Base-by-base conservation (phyloP, 2,888 invertebrate genomes). In the Masnerella sp. region DNA sequence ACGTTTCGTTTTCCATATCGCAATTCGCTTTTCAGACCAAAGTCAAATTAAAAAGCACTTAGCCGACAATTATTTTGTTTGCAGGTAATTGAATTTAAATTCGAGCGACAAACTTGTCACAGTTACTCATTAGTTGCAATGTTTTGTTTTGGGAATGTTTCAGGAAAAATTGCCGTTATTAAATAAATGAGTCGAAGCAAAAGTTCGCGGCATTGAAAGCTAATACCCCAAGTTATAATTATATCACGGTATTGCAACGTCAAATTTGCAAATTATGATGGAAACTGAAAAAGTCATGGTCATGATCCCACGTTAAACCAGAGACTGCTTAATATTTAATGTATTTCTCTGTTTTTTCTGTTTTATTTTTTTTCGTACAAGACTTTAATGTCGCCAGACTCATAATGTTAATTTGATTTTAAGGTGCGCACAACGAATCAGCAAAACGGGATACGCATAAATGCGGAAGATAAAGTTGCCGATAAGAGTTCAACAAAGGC, bases 401-500 rank as follows among this genome's bases (percentile, higher is more conserved):
- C 3, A 11, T 12, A 12, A 34, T 11, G 11, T n/a, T 34, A 34
- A 34, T 34, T 34, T 34, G 8, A 11, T 28, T 45, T 47, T 28
- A 22, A 30, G 1, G 9, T 15, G 5, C n/a, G n/a, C 17, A 5
- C 5, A 30, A 28, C n/a, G 15, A 17, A 15, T 47, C 9, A 5
- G 9, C 14, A 14, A 32, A 11, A 9, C 7, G 14, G 17, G 28
- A 45, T 2, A 14, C 2, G 7, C 30, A 47, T 4, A 14, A 36
- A 9, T 30, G 47, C 25, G n/a, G 5, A n/a, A 3, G 22, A 36
- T n/a, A 12, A 30, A 30, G 15, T 28, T 32, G 14, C 4, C 14
- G 54, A 54, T 54, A 42, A 54, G 30, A 42, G 30, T 30, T 7
- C 22, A 43, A 56, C 56, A 43, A 43, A 15, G 32, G 32, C 43